phyloP scores from a whole-genome alignment of 2,113 vertebrate species.

The Anolis carolinensis region DNA sequence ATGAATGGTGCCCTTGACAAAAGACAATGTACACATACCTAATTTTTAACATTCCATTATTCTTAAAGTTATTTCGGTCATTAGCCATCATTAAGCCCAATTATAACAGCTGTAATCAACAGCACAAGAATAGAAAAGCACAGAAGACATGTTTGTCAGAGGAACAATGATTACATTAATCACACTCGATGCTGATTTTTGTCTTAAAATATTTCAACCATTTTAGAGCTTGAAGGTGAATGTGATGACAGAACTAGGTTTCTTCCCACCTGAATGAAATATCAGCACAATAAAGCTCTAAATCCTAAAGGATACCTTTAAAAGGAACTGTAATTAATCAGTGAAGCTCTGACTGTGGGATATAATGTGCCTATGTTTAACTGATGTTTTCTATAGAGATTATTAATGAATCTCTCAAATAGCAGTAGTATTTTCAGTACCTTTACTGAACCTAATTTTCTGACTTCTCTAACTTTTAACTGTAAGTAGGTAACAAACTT shows the following conservation, averaged over 20 bases:
- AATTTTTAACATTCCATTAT: neutral
- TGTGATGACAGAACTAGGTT: neutral
- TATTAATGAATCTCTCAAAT: neutral
- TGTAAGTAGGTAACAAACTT: conserved; percentile 24
- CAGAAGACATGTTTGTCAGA: neutral
- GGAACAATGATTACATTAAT: conserved; percentile 13
- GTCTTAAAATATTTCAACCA: conserved; percentile 27
- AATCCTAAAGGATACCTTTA: neutral
- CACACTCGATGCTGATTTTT: conserved; percentile 4
- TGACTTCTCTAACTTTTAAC: neutral
- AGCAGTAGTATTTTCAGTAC: neutral
- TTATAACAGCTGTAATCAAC: neutral
- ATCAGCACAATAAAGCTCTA: neutral
- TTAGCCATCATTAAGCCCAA: neutral
- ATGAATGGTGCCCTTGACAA: neutral
- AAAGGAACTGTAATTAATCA: conserved; percentile 5
- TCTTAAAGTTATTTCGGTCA: neutral
- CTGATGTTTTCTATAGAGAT: neutral
- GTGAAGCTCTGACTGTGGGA: neutral
- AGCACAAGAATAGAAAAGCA: conserved; percentile 25
- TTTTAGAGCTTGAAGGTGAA: neutral
- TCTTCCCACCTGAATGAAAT: neutral
- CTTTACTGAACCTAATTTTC: neutral
- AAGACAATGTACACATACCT: neutral
- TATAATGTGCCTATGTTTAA: neutral